Evolutionary conservation across 2,797 vertebrate species (phyloP), one percentile per base, ranked within the genome.

Genomic region (Urophycis tenuis): DNA sequence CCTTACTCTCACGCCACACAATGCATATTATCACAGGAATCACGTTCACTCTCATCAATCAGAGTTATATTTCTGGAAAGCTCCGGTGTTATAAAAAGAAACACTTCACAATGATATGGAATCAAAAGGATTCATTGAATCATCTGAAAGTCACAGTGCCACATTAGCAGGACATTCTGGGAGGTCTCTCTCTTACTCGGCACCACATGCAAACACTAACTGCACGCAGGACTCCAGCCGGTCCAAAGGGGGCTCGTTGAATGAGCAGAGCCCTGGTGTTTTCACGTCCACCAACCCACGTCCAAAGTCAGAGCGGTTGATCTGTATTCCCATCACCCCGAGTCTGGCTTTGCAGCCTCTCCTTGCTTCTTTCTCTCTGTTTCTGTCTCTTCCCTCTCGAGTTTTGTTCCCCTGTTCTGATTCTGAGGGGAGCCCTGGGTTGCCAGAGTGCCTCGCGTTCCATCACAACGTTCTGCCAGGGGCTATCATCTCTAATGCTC

Each of bases 401-500:
- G n/a, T 49, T 49, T 14, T 49, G 7, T 29, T 29, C 25, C 25
- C n/a, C 60, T 8, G 4, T 7, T 19, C 9, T 8, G 32, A 72
- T 81, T 81, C 73, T 80, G 79, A 84, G 83, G 71, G 33, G 25
- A 79, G 74, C 22, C 8, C 36, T 75, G 75, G 12, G 34, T 77
- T 74, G 25, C 74, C 17, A 75, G 41, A 77, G 73, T 29, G 53
- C 71, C 49, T 82, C 81, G 84, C 79, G 77, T 81, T 84, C 76
- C 81, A 79, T 85, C 72, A 86, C 80, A 85, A 81, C 74, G 34
- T 45, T 49, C 14, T 67, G 74, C 73, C 80, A 76, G 76, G 79
- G 77, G 81, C 82, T 79, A 80, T 81, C 81, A 79, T 84, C 87
- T 80, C 78, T 86, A 81, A 83, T 85, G 84, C 76, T 79, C 74